phyloP scores from a whole-genome alignment of 2,797 vertebrate species.

The Peromyscus nudipes region DNA sequence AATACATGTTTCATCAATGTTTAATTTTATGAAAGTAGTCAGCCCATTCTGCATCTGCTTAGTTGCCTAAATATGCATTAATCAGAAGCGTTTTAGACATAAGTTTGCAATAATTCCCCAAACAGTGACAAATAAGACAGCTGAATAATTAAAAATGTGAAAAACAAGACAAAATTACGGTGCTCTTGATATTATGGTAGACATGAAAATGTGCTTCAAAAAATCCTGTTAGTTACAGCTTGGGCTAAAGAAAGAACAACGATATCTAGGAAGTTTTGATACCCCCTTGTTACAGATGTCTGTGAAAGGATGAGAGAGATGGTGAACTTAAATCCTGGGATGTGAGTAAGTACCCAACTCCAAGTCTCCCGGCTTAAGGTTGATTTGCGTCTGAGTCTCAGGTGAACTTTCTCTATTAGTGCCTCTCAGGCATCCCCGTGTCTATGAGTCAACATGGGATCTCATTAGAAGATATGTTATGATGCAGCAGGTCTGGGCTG shows the following conservation, averaged over 20 bases:
- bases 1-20: constrained; percentile 76
- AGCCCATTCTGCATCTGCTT: constrained; percentile 68
- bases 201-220: constrained; percentile 24
- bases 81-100: constrained; percentile 76
- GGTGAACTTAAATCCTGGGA: not conserved
- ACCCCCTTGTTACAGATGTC: not conserved
- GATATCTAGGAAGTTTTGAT: not conserved
- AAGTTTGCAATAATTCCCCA: constrained; percentile 78
- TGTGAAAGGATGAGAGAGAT: not conserved
- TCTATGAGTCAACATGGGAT: not conserved
- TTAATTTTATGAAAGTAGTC: constrained; percentile 76
- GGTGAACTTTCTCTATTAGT: not conserved
- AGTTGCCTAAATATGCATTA: constrained; percentile 73
- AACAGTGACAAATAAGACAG: constrained; percentile 78
- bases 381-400: not conserved
- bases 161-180: constrained; percentile 75
- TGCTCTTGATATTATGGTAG: constrained; percentile 52
- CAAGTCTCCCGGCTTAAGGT: not conserved
- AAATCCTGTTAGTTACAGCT: not conserved
- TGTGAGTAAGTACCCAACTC: not conserved
- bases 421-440: not conserved
- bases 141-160: constrained; percentile 81
- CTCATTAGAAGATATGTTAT: not conserved
- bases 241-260: not conserved
- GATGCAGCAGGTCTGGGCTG: not conserved